Evolutionary conservation across 2,113 vertebrate species (phyloP).

Genomic region (Pterophyllum scalare): DNA sequence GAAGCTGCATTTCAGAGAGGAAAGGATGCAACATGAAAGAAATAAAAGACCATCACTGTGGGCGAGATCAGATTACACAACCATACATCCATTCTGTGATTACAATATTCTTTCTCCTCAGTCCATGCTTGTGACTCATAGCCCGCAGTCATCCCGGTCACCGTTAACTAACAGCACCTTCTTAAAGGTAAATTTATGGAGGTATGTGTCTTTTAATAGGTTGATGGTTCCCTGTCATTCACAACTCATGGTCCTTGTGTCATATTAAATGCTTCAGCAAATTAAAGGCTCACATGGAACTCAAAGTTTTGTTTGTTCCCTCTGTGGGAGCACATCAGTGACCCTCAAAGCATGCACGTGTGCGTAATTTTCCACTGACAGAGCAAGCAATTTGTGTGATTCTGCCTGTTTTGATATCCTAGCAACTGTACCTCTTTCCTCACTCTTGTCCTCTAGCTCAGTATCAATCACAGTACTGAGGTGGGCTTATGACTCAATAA

Average conservation of each 20-base stretch:
- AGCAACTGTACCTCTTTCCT: slow-evolving; percentile 43
- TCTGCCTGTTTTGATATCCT: slow-evolving; percentile 44
- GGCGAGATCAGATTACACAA: not conserved
- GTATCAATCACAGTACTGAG: slow-evolving; percentile 8
- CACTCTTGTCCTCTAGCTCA: slow-evolving; percentile 27
- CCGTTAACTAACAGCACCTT: slow-evolving; percentile 22
- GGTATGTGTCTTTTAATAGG: slow-evolving; percentile 28
- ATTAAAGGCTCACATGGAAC: slow-evolving; percentile 57
- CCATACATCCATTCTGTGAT: not conserved
- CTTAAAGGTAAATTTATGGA: slow-evolving; percentile 31
- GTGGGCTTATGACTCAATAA: slow-evolving; percentile 41
- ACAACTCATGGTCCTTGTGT: slow-evolving; percentile 39
- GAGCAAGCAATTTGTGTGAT: slow-evolving; percentile 13
- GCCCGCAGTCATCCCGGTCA: not conserved
- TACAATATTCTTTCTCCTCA: not conserved
- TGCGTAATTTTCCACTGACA: slow-evolving; percentile 52
- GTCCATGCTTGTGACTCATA: slow-evolving; percentile 12
- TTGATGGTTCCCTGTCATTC: slow-evolving; percentile 64
- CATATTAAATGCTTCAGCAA: slow-evolving; percentile 37
- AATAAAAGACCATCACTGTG: not conserved
- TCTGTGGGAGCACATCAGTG: slow-evolving; percentile 32
- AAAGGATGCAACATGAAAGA: not conserved
- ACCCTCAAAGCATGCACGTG: slow-evolving; percentile 8
- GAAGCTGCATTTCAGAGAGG: slow-evolving; percentile 1
- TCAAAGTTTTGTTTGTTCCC: slow-evolving; percentile 32